Conservation (phyloP, 2,888 invertebrate species). For the Orthosia gothica region DNA sequence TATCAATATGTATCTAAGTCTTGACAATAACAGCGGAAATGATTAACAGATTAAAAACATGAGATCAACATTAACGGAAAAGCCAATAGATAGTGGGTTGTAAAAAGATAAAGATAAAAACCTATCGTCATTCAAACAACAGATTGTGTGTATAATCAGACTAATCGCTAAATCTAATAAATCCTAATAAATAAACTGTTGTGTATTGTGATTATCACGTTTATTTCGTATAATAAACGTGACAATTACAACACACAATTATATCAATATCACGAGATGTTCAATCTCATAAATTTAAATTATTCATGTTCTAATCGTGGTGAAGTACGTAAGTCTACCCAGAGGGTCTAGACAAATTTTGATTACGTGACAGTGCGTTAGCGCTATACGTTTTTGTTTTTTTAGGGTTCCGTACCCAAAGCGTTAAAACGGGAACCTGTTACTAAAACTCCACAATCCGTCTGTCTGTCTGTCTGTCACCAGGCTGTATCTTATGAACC, state of each 20-base stretch:
- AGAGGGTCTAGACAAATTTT: too few species aligned
- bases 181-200: background rate
- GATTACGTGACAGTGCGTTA: too few species aligned
- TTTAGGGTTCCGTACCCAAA: too few species aligned
- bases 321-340: too few species aligned
- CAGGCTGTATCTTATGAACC: too few species aligned
- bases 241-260: background rate
- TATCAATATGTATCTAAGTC: background rate
- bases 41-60: background rate
- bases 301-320: background rate
- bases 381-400: too few species aligned
- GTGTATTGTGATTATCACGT: too few species aligned
- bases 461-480: too few species aligned
- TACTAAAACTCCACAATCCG: too few species aligned
- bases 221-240: too few species aligned
- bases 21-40: background rate
- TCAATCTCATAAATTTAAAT: background rate
- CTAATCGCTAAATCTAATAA: background rate
- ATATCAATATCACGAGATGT: conserved; percentile 5
- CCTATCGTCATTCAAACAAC: background rate
- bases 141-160: background rate
- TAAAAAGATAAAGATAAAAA: conserved; percentile 4
- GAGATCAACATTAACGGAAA: background rate
- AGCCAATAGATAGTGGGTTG: background rate
- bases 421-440: too few species aligned